These are phyloP conservation scores for Listronotus bonariensis DNA, from an alignment of 1,140 invertebrate genomes.

Conservation along the genomic window DNA sequence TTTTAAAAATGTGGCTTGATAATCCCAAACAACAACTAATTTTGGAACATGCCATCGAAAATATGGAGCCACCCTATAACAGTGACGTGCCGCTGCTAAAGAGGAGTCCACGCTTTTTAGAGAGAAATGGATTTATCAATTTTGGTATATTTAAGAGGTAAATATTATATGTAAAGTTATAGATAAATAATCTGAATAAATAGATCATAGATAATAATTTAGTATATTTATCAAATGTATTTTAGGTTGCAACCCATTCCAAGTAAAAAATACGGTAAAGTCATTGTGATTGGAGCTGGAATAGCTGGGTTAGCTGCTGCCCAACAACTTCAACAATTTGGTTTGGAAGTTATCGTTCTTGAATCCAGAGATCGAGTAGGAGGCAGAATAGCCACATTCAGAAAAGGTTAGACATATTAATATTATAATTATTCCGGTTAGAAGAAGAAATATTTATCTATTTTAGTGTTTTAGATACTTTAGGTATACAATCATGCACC, in stretches of 20 bases:
- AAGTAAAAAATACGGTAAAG: constrained; percentile 82
- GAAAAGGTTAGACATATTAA: constrained; percentile 73
- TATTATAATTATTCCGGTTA: too few species aligned
- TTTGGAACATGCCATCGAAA: constrained; percentile 77
- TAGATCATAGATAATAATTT: too few species aligned
- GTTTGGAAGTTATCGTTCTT: constrained; percentile 92
- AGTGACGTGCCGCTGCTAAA: constrained; percentile 81
- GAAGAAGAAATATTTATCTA: too few species aligned
- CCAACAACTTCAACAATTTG: constrained; percentile 93
- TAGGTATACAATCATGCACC: too few species aligned
- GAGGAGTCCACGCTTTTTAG: constrained; percentile 89
- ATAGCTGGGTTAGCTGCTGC: constrained; percentile 91
- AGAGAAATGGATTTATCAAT: constrained; percentile 97
- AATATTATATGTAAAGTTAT: too few species aligned
- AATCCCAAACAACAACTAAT: constrained; percentile 93
- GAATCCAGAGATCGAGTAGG: constrained; percentile 96
- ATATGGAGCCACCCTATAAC: constrained; percentile 90
- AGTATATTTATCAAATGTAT: too few species aligned
- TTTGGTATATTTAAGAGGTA: constrained; percentile 92
- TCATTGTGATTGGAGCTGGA: constrained; percentile 95
- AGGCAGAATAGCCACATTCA: constrained; percentile 94
- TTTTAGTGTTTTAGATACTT: too few species aligned
- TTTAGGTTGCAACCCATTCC: constrained; percentile 68
- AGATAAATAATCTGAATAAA: too few species aligned
- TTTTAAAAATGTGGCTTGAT: constrained; percentile 96